phyloP scores from a whole-genome alignment of 2,797 vertebrate genomes.

The Anniella stebbinsi region DNA sequence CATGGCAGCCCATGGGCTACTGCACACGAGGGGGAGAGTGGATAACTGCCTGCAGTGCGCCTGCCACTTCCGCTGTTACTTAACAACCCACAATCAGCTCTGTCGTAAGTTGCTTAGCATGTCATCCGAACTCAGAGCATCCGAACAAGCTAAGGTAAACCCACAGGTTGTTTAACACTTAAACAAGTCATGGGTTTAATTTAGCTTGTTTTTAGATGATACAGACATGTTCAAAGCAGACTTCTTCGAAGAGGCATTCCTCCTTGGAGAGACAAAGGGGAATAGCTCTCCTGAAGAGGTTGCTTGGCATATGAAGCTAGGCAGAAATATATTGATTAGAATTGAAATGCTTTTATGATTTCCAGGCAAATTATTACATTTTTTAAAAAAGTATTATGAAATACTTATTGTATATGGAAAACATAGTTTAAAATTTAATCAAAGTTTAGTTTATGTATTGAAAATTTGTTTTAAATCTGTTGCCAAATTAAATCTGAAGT shows the following conservation, averaged over 20 bases:
- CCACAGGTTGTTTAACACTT: too few species aligned
- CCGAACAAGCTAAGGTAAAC: too few species aligned
- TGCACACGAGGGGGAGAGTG: too few species aligned
- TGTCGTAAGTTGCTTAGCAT: too few species aligned
- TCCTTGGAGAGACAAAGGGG: neutral
- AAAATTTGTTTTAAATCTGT: neutral
- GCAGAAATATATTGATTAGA: neutral
- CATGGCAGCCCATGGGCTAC: too few species aligned
- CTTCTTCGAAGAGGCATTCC: neutral
- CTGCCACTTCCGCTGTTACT: too few species aligned
- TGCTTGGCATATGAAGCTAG: too few species aligned
- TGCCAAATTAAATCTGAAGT: neutral
- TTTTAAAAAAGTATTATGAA: neutral
- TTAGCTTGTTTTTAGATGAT: neutral
- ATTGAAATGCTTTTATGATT: neutral
- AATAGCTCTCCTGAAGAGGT: neutral
- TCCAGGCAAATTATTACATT: neutral
- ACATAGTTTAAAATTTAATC: neutral
- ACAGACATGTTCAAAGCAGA: neutral
- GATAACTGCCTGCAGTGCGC: too few species aligned
- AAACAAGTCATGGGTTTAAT: too few species aligned
- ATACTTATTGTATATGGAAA: neutral
- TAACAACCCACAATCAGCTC: too few species aligned
- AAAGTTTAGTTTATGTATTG: neutral
- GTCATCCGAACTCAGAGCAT: too few species aligned